Base-by-base conservation (phyloP, 1,140 invertebrate genomes). In the Pogonognathellus flavescens region DNA sequence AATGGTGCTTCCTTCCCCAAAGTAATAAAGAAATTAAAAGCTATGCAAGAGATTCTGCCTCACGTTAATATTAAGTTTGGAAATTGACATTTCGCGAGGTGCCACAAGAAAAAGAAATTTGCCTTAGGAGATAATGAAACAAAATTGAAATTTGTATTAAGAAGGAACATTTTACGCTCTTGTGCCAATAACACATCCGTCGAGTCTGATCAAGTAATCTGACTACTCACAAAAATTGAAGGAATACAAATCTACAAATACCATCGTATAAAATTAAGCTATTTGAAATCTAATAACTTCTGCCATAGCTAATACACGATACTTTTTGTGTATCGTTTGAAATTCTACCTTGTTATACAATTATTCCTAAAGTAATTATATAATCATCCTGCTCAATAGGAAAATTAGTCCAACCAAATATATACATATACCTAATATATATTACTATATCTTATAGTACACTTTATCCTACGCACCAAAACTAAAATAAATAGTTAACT, bases 121-220 rank as follows among this genome's bases (percentile, higher is more conserved):
- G 70, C 31, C 70, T 76, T 76, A 76, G 2, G 22, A 25, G 31
- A 41, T 41, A 22, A 20, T 25, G 62, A 25, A 66, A 31, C 11
- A 66, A 66, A 66, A 10, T 60, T 22, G 22, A 18, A 66, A 41
- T 41, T 66, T 31, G 9, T 25, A 25, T 11, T 66, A 8, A 66
- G 13, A 66, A 66, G 8, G 41, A 76, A 41, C 14, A 49, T 20
- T 76, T 31, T 49, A 31, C n/a, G 70, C 70, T 41, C 70, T 31
- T 50, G 70, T 76, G 70, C 70, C 70, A 76, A 76, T 16, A 76
- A n/a, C 31, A 76, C 70, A 76, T 76, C 70, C 70, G 70, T 76
- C 70, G 70, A 76, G 70, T 76, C 70, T 76, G 70, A 76, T 76
- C 31, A 49, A 31, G 13, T 50, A 49, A 31, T 76, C 41, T 76